A percentile compares a stretch with the other conserved stretches of the same genome.
phyloP scores from a whole-genome alignment of 2,797 vertebrate species.

The Leptodactylus fallax region DNA sequence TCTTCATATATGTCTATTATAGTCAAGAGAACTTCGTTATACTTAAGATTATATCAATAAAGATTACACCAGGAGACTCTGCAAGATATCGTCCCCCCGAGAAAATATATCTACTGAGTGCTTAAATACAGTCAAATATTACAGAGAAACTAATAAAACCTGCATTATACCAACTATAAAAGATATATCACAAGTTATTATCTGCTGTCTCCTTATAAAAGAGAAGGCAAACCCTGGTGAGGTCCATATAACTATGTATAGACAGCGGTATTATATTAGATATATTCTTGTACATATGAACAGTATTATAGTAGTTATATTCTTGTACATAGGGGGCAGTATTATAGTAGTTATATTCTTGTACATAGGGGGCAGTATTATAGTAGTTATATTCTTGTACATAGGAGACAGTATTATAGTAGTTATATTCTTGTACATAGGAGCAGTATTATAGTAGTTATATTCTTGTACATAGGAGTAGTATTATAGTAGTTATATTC shows the following conservation, averaged over 20 bases:
- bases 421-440: slow-evolving; percentile 1
- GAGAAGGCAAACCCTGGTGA: no score
- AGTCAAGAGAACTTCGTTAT: neutral
- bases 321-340: neutral
- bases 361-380: neutral
- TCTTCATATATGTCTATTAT: neutral
- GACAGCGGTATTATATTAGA: no score
- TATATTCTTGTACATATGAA: neutral
- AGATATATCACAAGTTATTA: neutral
- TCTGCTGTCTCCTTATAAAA: no score
- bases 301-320: neutral
- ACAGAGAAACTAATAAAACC: neutral
- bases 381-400: slow-evolving; percentile 4
- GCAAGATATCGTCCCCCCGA: neutral
- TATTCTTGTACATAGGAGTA: neutral
- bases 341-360: neutral
- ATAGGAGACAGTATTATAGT: slow-evolving; percentile 1
- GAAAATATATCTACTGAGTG: neutral
- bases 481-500: no score
- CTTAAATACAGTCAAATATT: neutral
- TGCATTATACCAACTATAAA: neutral
- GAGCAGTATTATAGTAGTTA: slow-evolving; percentile 3
- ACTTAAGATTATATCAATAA: neutral
- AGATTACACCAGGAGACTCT: neutral
- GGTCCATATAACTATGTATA: no score